Conservation (phyloP, 2,113 vertebrate genomes). For the Colossoma macropomum region DNA sequence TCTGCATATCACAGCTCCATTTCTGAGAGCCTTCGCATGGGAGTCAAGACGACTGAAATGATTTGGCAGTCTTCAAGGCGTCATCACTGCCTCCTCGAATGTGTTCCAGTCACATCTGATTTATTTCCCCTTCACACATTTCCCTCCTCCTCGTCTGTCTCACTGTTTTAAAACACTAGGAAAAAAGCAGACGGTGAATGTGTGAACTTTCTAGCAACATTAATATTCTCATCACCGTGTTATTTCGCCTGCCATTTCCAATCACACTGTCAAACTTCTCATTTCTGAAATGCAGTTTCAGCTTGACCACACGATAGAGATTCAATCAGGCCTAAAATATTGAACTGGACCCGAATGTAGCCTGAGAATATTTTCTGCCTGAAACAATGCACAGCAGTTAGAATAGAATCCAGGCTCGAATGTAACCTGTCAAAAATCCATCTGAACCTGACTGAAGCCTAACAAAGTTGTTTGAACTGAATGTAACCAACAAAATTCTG, state of each 20-base stretch:
- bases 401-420: too few relatives aligned
- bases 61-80: constrained; percentile 65
- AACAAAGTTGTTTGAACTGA: too few relatives aligned
- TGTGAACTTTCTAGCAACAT: constrained; percentile 34
- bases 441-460: too few relatives aligned
- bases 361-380: neutral
- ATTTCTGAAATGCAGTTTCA: constrained; percentile 13
- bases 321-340: neutral
- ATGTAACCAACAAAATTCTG: too few relatives aligned
- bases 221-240: constrained; percentile 49
- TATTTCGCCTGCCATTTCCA: constrained; percentile 47
- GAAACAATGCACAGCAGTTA: too few relatives aligned
- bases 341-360: neutral
- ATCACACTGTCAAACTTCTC: constrained; percentile 17
- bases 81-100: constrained; percentile 64
- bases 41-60: constrained; percentile 64
- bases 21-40: constrained; percentile 59
- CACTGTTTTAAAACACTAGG: constrained; percentile 27
- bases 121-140: constrained; percentile 60
- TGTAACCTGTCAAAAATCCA: too few relatives aligned
- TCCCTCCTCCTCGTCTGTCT: constrained; percentile 29
- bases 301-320: constrained; percentile 13
- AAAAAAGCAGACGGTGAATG: constrained; percentile 20
- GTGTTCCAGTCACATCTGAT: constrained; percentile 62
- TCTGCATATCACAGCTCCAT: constrained; percentile 62